Conservation (phyloP, 2,113 vertebrate species). For the Saccopteryx bilineata region DNA sequence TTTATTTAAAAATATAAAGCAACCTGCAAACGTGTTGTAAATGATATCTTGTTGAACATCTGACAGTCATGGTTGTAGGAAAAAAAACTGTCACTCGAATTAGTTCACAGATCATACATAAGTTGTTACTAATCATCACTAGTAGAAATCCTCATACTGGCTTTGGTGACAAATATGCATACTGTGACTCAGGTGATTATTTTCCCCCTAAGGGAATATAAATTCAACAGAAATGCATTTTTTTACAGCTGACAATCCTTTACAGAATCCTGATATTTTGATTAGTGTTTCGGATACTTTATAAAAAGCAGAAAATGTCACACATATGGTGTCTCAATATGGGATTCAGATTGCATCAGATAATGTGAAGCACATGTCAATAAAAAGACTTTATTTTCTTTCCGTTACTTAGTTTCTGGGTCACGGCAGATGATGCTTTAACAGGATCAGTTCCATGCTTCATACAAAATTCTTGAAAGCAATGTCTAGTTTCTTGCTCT, state of each 20-base stretch:
- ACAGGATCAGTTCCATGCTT: not conserved
- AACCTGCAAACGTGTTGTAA: not conserved
- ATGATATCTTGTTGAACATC: not conserved
- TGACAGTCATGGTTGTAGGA: not conserved
- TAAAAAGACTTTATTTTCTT: constrained; percentile 36
- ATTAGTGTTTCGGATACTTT: constrained; percentile 32
- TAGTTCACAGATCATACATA: not conserved
- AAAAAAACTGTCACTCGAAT: not conserved
- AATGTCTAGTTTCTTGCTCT: not conserved
- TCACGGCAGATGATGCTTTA: not conserved
- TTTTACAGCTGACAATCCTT: constrained; percentile 50
- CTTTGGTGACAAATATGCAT: not conserved
- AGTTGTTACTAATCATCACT: not conserved
- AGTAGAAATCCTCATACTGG: not conserved
- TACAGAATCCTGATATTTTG: constrained; percentile 63
- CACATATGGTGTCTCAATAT: constrained; percentile 68
- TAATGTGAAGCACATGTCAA: constrained; percentile 57
- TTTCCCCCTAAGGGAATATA: not conserved
- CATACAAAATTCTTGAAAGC: not conserved
- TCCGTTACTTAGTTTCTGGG: constrained; percentile 45
- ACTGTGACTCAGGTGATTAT: constrained; percentile 34
- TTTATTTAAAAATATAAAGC: not conserved
- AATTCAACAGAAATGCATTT: constrained; percentile 53
- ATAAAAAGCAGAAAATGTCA: constrained; percentile 60
- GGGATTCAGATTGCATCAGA: constrained; percentile 55